Base-by-base conservation (phyloP, 92 coral and sea anemone species). In the Epizoanthus ramosus region DNA sequence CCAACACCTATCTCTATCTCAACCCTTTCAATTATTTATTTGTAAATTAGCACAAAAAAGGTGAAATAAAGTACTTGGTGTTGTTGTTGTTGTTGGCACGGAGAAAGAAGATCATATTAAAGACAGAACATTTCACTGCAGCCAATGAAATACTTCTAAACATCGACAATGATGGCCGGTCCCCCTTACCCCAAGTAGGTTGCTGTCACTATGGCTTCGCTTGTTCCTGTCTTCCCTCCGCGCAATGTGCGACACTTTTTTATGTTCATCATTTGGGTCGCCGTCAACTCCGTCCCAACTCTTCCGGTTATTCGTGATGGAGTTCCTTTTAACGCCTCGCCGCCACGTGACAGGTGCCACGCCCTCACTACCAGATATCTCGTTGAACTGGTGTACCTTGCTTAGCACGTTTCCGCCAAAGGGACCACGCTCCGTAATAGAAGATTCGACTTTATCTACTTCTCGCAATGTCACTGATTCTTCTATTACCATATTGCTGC, bases 201-300 rank as follows among this genome's bases (percentile, higher is more conserved):
- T 93, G 88, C 95, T 93, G 83, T 93, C 98, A 79, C 98, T 93
- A 61, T 83, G 89, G 84, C 98, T 93, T 37, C 89, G 47, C 79
- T 79, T 81, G 74, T 72, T 91, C 75, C 75, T 63, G 56, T 81
- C 72, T 65, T 74, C 80, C 74, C 71, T 79, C 75, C 50, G 84
- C 33, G 83, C 88, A 69, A 84, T 68, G 18, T 79, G 56, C 0
- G 95, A 89, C 3, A 84, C 84, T 43, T 71, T 80, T 43, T 57
- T 87, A 31, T 66, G 61, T n/a, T 80, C 84, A 45, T 71, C 87
- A 28, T 54, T 31, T 15, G 50, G 80, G 54, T 71, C 84, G 22
- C 74, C 90, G 16, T 88, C 86, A 23, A 86, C 97, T 23, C 97
- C 97, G 59, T 93, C 98, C 98, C 98, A 93, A 21, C 98, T 93